A percentile compares a stretch with the other conserved stretches of the same genome.
phyloP scores from a whole-genome alignment of 2,888 invertebrate species.

The Conomelus anceps region DNA sequence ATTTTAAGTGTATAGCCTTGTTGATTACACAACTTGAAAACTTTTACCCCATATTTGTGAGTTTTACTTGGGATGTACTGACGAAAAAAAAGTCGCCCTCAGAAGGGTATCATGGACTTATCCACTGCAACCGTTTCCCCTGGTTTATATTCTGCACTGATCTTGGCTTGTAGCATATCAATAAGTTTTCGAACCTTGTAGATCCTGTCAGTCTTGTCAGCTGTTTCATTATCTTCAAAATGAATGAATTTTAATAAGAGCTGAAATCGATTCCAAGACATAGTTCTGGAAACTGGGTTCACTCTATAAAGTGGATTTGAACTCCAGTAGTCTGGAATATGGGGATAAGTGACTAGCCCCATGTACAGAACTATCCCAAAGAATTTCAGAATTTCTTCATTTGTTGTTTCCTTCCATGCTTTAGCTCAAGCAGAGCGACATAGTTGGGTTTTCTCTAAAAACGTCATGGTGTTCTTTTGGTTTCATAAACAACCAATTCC shows the following conservation, averaged over 20 bases:
- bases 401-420: conserved; percentile 33
- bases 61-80: conserved; percentile 36
- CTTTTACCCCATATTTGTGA: conserved; percentile 38
- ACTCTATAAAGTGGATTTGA: conserved; percentile 24
- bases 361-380: conserved; percentile 37
- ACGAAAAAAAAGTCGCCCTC: conserved; percentile 35
- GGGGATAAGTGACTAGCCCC: conserved; percentile 36
- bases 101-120: conserved; percentile 37
- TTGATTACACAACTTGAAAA: conserved; percentile 35
- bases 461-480: conserved; percentile 9
- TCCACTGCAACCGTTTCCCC: conserved; percentile 35
- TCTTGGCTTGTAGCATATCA: not conserved
- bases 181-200: not conserved
- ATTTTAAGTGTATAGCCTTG: conserved; percentile 37
- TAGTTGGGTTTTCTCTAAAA: not conserved
- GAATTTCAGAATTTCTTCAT: conserved; percentile 34
- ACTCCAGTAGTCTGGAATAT: conserved; percentile 37
- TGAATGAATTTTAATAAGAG: conserved; percentile 6
- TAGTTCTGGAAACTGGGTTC: not conserved
- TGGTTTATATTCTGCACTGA: conserved; percentile 18
- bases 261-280: conserved; percentile 12
- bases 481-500: conserved; percentile 18
- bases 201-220: not conserved
- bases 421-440: not conserved
- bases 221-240: not conserved